These are phyloP conservation scores for Synaphobranchus kaupii DNA, from an alignment of 2,797 vertebrate species.

Conservation along the genomic window DNA sequence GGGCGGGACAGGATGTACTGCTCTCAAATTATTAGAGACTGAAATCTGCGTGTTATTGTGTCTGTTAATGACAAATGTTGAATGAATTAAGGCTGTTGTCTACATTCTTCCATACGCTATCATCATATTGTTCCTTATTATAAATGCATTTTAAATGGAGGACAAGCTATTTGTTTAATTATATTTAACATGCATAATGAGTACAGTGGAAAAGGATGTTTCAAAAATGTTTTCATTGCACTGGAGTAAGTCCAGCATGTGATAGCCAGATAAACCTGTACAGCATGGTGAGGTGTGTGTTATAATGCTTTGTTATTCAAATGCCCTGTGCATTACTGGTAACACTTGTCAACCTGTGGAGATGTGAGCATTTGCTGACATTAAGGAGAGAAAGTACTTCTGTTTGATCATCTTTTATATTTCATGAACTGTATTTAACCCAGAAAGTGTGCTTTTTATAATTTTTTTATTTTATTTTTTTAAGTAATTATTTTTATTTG, in stretches of 20 bases:
- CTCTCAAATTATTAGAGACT: background rate
- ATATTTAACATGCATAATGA: background rate
- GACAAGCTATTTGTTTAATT: background rate
- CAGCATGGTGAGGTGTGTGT: background rate
- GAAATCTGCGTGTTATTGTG: no score
- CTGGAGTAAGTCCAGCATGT: background rate
- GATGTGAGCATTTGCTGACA: background rate
- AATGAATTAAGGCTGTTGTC: no score
- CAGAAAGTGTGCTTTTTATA: no score
- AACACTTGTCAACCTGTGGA: background rate
- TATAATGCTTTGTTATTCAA: background rate
- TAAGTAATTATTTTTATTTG: no score
- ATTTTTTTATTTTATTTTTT: no score
- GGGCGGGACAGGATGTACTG: no score
- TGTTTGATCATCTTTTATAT: no score
- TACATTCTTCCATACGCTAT: background rate
- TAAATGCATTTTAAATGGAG: background rate
- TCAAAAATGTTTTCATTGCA: background rate
- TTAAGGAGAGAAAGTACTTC: background rate
- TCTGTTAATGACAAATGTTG: no score
- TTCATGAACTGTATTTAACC: no score
- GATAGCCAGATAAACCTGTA: conserved; percentile 5
- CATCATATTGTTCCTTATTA: background rate
- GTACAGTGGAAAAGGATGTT: background rate
- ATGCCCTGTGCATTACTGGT: background rate